Conservation (phyloP, 2,888 invertebrate genomes). For the Hypolimnas misippus region DNA sequence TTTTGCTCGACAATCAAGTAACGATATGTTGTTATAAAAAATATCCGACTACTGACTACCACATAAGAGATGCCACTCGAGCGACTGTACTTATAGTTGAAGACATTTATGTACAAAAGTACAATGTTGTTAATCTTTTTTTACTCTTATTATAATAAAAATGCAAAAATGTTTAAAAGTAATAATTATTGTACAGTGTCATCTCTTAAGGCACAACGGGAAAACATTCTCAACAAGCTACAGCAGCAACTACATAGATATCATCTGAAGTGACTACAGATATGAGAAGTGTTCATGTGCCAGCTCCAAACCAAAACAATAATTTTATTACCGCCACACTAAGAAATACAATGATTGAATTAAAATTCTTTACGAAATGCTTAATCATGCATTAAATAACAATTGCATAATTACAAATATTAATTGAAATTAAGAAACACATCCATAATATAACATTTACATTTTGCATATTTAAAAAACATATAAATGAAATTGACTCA, state of each 20-base stretch:
- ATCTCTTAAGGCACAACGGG: constrained; percentile 35
- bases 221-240: constrained; percentile 38
- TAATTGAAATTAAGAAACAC: not conserved
- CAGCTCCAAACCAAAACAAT: constrained; percentile 39
- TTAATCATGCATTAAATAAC: constrained; percentile 16
- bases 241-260: constrained; percentile 36
- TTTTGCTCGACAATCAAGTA: constrained; percentile 33
- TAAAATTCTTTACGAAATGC: constrained; percentile 18
- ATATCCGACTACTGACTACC: constrained; percentile 29
- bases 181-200: constrained; percentile 16
- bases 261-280: constrained; percentile 31
- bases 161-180: constrained; percentile 1
- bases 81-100: constrained; percentile 17
- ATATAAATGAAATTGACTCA: not conserved
- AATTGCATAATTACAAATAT: constrained; percentile 2
- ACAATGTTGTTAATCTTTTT: not conserved
- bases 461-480: not conserved
- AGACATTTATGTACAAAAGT: constrained; percentile 21
- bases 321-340: constrained; percentile 19
- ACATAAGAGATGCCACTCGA: constrained; percentile 36
- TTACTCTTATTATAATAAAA: constrained; percentile 1
- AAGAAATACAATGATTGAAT: not conserved
- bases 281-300: constrained; percentile 25
- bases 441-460: not conserved
- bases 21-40: constrained; percentile 30